phyloP scores from a whole-genome alignment of 2,797 vertebrate species.

The Ambastaia sidthimunki region DNA sequence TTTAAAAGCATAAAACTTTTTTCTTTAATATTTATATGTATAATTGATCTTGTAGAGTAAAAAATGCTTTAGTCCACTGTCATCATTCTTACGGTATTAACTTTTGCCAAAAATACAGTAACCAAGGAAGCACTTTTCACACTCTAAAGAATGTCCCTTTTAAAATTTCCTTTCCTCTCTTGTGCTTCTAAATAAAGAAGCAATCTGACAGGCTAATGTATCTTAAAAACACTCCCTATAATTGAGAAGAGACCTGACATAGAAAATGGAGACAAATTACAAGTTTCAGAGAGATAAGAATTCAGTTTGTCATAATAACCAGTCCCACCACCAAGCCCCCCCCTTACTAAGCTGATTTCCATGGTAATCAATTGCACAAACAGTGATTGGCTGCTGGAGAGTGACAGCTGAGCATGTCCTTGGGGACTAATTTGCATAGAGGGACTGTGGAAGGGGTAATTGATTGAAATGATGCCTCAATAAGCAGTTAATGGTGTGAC shows the following conservation, averaged over 20 bases:
- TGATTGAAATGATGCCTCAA: conserved; percentile 53
- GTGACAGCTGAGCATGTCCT: conserved; percentile 45
- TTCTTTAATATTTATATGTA: too few species aligned
- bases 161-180: conserved; percentile 1
- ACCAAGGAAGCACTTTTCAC: background rate
- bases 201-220: conserved; percentile 24
- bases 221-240: background rate
- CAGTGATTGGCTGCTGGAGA: conserved; percentile 28
- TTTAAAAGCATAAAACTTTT: too few species aligned
- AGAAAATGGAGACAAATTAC: conserved; percentile 42
- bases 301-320: conserved; percentile 25
- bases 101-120: too few species aligned
- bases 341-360: conserved; percentile 27
- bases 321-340: background rate
- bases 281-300: conserved; percentile 1
- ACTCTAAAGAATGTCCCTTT: background rate
- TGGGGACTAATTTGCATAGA: conserved; percentile 32
- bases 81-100: too few species aligned
- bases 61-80: background rate
- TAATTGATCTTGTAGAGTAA: too few species aligned
- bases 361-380: conserved; percentile 31
- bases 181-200: conserved; percentile 31
- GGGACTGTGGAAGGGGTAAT: conserved; percentile 42
- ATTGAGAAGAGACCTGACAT: conserved; percentile 10
- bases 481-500: conserved; percentile 57